These are phyloP conservation scores for Tinamus guttatus DNA, from an alignment of 2,113 vertebrate species.

Conservation along the genomic window DNA sequence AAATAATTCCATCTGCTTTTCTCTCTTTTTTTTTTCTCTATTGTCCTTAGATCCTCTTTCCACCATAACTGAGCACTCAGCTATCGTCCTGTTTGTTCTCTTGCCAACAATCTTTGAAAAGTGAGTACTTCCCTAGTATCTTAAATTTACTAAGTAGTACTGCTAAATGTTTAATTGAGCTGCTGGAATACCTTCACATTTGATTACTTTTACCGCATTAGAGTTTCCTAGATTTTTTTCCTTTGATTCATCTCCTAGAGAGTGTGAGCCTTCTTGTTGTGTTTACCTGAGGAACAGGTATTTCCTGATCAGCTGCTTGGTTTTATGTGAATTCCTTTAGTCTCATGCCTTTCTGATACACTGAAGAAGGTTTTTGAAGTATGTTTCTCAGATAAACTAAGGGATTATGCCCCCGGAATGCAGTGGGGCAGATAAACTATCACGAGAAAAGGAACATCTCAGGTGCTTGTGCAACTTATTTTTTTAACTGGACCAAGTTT, in stretches of 20 bases:
- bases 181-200: neutral
- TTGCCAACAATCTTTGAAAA: conserved; percentile 5
- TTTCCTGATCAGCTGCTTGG: neutral
- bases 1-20: neutral
- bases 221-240: neutral
- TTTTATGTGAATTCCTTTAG: conserved; percentile 55
- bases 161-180: neutral
- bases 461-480: conserved; percentile 36
- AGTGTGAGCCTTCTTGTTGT: neutral
- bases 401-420: conserved; percentile 6
- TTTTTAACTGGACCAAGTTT: conserved; percentile 3
- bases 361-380: conserved; percentile 10
- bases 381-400: conserved; percentile 26
- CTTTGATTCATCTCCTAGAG: neutral
- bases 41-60: neutral
- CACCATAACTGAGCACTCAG: neutral
- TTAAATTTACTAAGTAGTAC: neutral
- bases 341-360: neutral
- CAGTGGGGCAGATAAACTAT: conserved; percentile 5
- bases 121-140: neutral
- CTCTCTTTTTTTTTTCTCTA: neutral
- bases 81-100: neutral
- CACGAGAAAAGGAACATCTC: conserved; percentile 23
- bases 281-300: conserved; percentile 44
- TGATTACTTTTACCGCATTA: neutral